phyloP scores from a whole-genome alignment of 2,888 invertebrate genomes.

The Pecten maximus region DNA sequence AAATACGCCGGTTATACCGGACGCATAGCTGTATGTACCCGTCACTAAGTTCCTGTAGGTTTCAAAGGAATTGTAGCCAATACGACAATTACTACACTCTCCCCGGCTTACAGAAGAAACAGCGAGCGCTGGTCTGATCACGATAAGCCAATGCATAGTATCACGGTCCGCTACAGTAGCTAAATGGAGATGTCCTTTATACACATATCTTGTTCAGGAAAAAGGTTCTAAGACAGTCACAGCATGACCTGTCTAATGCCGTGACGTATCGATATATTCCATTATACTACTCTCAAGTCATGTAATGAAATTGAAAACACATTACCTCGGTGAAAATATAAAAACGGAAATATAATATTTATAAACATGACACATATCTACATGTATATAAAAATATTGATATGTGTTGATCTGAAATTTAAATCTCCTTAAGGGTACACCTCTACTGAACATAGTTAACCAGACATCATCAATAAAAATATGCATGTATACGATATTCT shows the following conservation, averaged over 20 bases:
- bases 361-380: neutral
- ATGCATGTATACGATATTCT: neutral
- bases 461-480: neutral
- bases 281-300: no score
- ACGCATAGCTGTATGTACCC: neutral
- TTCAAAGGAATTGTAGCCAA: neutral
- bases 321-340: neutral
- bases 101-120: neutral
- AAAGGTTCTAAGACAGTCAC: neutral
- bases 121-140: neutral
- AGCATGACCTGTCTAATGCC: neutral
- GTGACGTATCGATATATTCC: neutral
- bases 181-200: constrained; percentile 7
- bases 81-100: neutral
- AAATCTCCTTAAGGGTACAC: neutral
- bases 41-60: neutral
- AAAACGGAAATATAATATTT: neutral
- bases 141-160: neutral
- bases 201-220: neutral
- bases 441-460: neutral
- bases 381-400: neutral
- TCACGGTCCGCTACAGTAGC: neutral
- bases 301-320: neutral
- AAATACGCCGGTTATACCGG: neutral
- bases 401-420: neutral